phyloP scores from a whole-genome alignment of 2,797 vertebrate genomes.

The Steatocranus sp. region DNA sequence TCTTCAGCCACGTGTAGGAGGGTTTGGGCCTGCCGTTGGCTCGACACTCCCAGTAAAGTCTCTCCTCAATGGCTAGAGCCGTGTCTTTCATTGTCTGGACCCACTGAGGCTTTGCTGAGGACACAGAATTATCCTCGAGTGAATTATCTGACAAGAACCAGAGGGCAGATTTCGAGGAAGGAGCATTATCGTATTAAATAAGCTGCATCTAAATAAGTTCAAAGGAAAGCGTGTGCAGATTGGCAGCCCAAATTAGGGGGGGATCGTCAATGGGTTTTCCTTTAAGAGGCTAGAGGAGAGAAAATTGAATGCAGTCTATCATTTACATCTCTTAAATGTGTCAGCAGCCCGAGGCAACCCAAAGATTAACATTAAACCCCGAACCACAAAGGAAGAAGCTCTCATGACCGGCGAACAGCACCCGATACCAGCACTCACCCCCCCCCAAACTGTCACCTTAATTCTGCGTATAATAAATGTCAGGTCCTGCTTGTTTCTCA shows the following conservation, averaged over 20 bases:
- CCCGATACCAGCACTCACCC: not conserved
- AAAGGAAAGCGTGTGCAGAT: constrained; percentile 4
- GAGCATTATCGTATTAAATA: constrained; percentile 23
- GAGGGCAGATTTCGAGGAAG: constrained; percentile 14
- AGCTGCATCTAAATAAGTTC: constrained; percentile 29
- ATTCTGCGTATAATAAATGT: constrained; percentile 21
- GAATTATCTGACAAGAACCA: constrained; percentile 23
- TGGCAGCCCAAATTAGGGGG: constrained; percentile 27
- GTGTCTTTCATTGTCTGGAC: constrained; percentile 84
- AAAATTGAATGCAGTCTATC: constrained; percentile 1
- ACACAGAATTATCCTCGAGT: constrained; percentile 40
- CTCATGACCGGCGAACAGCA: not conserved
- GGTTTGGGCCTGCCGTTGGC: constrained; percentile 92
- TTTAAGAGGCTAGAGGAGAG: constrained; percentile 10
- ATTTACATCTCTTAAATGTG: constrained; percentile 54
- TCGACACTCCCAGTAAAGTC: constrained; percentile 87
- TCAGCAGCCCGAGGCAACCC: constrained; percentile 46
- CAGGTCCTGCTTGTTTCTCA: not conserved
- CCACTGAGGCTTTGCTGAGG: constrained; percentile 92
- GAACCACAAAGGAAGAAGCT: constrained; percentile 26
- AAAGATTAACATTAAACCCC: constrained; percentile 33
- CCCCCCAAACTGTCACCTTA: constrained; percentile 21
- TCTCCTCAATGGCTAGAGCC: constrained; percentile 86
- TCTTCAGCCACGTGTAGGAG: constrained; percentile 91
- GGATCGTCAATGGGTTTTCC: constrained; percentile 11